Evolutionary conservation across 2,113 vertebrate genomes (phyloP).

Genomic region (Falco punctatus): DNA sequence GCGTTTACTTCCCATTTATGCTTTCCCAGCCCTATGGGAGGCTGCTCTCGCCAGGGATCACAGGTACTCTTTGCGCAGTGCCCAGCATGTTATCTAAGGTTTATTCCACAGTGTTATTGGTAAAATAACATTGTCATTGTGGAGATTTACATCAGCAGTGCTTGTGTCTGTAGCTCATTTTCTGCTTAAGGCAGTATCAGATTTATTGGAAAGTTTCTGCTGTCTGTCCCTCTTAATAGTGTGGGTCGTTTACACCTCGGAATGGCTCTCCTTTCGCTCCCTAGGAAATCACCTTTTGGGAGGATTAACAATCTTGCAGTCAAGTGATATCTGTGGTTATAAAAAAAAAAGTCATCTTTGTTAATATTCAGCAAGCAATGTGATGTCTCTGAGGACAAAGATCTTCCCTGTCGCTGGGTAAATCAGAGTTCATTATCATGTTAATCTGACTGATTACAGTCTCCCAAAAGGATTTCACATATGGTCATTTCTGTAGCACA

Average conservation of each 20-base stretch:
- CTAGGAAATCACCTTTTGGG: not conserved
- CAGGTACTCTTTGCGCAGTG: not conserved
- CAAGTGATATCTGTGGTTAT: rapidly evolving
- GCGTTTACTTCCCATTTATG: rapidly evolving
- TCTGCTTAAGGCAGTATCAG: not conserved
- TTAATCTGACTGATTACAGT: not conserved
- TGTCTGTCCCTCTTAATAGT: rapidly evolving
- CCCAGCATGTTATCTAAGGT: rapidly evolving
- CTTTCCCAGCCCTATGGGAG: not conserved
- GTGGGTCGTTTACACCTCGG: not conserved
- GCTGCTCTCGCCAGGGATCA: rapidly evolving
- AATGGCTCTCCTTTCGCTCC: not conserved
- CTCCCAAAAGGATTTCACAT: not conserved
- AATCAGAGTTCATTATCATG: conserved; percentile 24
- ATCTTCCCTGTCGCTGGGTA: not conserved
- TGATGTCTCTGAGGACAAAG: not conserved
- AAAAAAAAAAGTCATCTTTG: not conserved
- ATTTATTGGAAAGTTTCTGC: not conserved
- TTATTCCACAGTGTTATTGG: rapidly evolving
- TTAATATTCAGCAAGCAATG: not conserved
- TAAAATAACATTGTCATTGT: rapidly evolving
- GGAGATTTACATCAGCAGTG: rapidly evolving
- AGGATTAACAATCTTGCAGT: not conserved
- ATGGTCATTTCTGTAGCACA: not conserved
- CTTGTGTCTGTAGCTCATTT: rapidly evolving